Evolutionary conservation across 2,888 invertebrate genomes (phyloP).

Genomic region (Nephrotoma flavescens): DNA sequence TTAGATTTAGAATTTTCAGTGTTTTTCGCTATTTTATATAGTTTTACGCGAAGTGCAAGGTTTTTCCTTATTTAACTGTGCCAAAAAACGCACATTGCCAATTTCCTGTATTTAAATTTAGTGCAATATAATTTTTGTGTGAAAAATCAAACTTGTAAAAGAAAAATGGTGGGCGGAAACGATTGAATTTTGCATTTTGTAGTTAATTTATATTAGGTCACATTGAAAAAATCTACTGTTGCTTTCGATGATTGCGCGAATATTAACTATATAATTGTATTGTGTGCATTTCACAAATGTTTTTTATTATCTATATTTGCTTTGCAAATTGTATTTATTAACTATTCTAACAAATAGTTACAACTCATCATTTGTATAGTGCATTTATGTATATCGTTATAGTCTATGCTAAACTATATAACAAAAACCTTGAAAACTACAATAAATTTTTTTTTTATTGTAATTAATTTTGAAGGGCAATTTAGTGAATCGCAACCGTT

Average conservation of each 20-base stretch:
- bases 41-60: not conserved
- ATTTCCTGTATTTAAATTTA: not conserved
- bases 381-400: not conserved
- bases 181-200: not conserved
- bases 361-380: not conserved
- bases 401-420: not conserved
- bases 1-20: not conserved
- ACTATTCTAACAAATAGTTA: not conserved
- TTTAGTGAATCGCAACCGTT: not conserved
- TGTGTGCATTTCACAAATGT: not conserved
- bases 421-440: not conserved
- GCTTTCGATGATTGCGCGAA: not conserved
- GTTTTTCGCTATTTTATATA: not conserved
- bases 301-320: not conserved
- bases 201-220: not conserved
- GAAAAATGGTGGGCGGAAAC: not conserved
- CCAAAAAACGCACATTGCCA: not conserved
- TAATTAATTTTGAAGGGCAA: conserved; percentile 3
- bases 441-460: not conserved
- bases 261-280: not conserved
- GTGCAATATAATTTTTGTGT: not conserved
- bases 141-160: not conserved
- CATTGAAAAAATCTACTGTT: not conserved
- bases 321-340: not conserved
- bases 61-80: not conserved